Evolutionary conservation across 2,888 invertebrate species (phyloP).

Genomic region (Galerucella nymphaeae): DNA sequence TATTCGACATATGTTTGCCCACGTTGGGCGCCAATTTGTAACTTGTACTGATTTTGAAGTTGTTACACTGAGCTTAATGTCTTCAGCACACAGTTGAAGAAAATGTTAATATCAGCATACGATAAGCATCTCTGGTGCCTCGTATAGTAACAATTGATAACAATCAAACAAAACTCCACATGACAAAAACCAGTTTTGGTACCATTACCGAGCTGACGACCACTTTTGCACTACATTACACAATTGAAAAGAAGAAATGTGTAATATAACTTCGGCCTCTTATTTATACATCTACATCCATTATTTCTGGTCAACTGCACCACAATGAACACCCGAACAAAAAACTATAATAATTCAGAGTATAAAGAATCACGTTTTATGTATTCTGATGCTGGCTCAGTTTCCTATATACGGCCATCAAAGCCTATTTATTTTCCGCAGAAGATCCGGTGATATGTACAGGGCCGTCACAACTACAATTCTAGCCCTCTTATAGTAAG

Average conservation of each 20-base stretch:
- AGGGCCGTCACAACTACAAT: slow-evolving; percentile 9
- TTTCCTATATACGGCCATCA: slow-evolving; percentile 61
- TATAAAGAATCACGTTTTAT: slow-evolving; percentile 55
- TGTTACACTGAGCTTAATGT: too few species aligned
- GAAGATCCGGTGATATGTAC: slow-evolving; percentile 56
- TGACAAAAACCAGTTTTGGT: slow-evolving; percentile 12
- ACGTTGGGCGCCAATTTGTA: too few species aligned
- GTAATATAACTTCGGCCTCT: slow-evolving; percentile 33
- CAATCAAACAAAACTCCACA: slow-evolving; percentile 3
- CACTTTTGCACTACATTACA: slow-evolving; percentile 35
- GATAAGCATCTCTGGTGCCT: neutral
- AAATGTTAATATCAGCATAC: too few species aligned
- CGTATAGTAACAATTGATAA: slow-evolving; percentile 7
- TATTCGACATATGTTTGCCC: too few species aligned
- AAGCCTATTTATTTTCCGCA: slow-evolving; percentile 63
- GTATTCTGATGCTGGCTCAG: slow-evolving; percentile 58
- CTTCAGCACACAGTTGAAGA: too few species aligned
- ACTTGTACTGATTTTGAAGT: too few species aligned
- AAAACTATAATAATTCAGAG: slow-evolving; percentile 57
- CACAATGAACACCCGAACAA: slow-evolving; percentile 43
- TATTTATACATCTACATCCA: slow-evolving; percentile 48
- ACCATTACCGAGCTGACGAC: slow-evolving; percentile 24
- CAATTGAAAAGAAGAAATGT: slow-evolving; percentile 25
- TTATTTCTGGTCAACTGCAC: slow-evolving; percentile 47
- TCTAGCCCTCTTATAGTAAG: neutral